phyloP scores from a whole-genome alignment of 2,797 vertebrate species.

The Darevskia mixta region DNA sequence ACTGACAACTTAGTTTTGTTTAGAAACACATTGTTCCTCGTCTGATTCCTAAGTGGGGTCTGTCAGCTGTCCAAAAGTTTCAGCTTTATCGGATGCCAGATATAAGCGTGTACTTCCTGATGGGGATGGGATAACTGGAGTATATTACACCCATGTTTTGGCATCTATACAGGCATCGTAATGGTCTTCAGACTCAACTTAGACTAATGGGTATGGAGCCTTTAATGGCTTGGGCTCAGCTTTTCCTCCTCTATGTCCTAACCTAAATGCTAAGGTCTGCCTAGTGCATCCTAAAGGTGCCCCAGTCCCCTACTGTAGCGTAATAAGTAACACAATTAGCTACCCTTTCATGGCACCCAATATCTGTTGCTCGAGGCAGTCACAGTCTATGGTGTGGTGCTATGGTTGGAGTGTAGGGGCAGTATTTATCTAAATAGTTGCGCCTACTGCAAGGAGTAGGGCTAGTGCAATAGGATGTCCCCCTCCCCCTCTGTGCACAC shows the following conservation, averaged over 20 bases:
- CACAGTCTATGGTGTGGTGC: too few relatives aligned
- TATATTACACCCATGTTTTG: background rate
- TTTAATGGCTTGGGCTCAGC: background rate
- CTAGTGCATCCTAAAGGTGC: background rate
- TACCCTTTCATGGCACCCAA: background rate
- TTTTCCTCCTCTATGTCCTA: background rate
- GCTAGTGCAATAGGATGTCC: too few relatives aligned
- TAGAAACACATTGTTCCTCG: background rate
- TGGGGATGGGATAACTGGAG: background rate
- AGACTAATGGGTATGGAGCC: background rate
- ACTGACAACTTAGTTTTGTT: constrained; percentile 16
- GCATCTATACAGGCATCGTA: background rate
- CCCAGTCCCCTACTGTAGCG: background rate
- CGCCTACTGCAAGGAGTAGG: background rate
- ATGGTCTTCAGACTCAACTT: background rate
- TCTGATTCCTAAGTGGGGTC: background rate
- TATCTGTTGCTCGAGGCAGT: background rate
- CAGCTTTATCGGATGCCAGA: background rate
- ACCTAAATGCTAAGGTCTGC: background rate
- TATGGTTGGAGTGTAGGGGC: too few relatives aligned
- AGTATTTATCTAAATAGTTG: background rate
- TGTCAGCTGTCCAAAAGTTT: background rate
- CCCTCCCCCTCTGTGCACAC: too few relatives aligned
- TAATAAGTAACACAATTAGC: background rate
- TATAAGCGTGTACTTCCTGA: background rate